Percentiles rank a stretch among this genome's conserved stretches.
phyloP scores from a whole-genome alignment of 2,113 vertebrate genomes.

The Ranitomeya variabilis region DNA sequence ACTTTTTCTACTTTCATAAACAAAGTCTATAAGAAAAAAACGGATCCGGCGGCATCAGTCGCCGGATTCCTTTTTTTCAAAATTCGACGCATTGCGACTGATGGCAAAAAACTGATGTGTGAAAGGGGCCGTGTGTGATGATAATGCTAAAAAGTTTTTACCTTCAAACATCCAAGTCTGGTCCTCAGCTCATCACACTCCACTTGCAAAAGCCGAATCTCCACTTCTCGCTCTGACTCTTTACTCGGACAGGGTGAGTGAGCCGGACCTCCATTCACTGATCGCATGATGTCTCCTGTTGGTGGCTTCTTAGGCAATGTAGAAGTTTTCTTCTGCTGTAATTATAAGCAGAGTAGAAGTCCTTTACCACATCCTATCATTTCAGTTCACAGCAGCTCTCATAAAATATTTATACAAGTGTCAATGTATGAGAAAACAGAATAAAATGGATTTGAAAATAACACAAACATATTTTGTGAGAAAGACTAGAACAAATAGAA shows the following conservation, averaged over 20 bases:
- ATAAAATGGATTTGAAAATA: not conserved
- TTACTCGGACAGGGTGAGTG: conserved; percentile 32
- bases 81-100: too few species aligned
- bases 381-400: not conserved
- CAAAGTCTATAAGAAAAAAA: too few species aligned
- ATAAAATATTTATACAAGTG: conserved; percentile 6
- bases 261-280: conserved; percentile 21
- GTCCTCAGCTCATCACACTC: conserved; percentile 61
- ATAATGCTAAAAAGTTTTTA: not conserved
- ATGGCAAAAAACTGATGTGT: too few species aligned
- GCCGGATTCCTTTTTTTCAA: too few species aligned
- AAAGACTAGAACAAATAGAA: not conserved
- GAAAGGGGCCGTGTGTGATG: not conserved
- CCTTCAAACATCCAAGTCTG: conserved; percentile 61
- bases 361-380: not conserved
- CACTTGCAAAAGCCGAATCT: conserved; percentile 59
- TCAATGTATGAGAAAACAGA: conserved; percentile 2
- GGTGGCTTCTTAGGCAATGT: conserved; percentile 32
- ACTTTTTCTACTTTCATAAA: too few species aligned
- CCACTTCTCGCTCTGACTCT: conserved; percentile 52
- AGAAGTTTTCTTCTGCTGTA: conserved; percentile 38
- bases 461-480: not conserved
- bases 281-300: conserved; percentile 56
- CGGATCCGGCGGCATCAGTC: too few species aligned
- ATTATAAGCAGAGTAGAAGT: conserved; percentile 16